phyloP scores from a whole-genome alignment of 2,888 invertebrate genomes.

The Anorthoa munda region DNA sequence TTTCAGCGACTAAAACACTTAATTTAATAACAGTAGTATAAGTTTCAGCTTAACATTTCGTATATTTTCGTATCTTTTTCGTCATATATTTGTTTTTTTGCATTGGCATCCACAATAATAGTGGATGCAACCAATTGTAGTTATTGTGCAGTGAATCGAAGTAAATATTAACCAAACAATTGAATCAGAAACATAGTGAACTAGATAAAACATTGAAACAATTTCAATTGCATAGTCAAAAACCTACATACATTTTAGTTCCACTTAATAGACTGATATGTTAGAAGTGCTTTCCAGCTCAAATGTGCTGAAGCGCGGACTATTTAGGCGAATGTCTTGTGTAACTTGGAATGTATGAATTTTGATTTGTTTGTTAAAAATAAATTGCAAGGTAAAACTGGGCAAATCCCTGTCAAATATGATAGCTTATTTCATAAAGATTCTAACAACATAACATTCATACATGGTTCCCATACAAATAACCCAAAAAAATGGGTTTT shows the following conservation, averaged over 20 bases:
- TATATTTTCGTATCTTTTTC: neutral
- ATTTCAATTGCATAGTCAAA: neutral
- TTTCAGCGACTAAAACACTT: neutral
- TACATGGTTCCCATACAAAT: too few relatives aligned
- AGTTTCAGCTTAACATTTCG: neutral
- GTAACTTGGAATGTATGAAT: too few relatives aligned
- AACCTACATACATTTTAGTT: neutral
- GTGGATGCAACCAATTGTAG: neutral
- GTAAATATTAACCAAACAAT: neutral
- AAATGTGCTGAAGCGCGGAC: too few relatives aligned
- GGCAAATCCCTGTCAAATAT: too few relatives aligned
- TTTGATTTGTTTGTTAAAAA: too few relatives aligned
- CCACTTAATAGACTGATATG: neutral
- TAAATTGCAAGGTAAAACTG: too few relatives aligned
- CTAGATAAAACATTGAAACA: neutral
- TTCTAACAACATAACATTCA: too few relatives aligned
- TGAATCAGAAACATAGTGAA: neutral
- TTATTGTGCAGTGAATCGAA: constrained; percentile 6
- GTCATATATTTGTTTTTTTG: neutral
- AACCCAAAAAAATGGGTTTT: too few relatives aligned
- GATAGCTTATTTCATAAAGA: too few relatives aligned
- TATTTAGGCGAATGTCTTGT: too few relatives aligned
- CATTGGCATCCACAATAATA: neutral
- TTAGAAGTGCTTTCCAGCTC: too few relatives aligned
- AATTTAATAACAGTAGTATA: too few relatives aligned